Evolutionary conservation across 2,888 invertebrate species (phyloP), one percentile per base, ranked within the genome.

Genomic region (Helleia helle): DNA sequence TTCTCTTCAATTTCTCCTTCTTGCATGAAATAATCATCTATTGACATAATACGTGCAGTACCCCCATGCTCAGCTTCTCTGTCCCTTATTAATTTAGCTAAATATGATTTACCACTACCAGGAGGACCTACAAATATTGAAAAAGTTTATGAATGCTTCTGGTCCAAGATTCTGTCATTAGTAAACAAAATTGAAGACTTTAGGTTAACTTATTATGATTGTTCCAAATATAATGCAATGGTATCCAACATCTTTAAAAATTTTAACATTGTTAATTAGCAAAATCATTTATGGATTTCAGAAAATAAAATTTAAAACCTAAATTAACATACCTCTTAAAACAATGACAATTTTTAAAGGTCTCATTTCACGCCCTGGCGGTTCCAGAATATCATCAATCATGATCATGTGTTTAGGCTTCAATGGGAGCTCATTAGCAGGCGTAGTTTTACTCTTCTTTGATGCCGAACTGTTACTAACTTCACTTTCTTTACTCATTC

Each of bases 1-100:
- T 75, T 86, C 38, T 89, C 87, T 56, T 90, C 90, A 51, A 90
- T 87, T 71, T 94, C 95, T 44, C 91, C 90, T 72, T 95, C 95
- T 44, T 93, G 90, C 88, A 97, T 92, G 62, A 97, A 98, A 75
- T 98, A 98, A 76, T 98, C 97, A 70, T 98, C 97, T 46, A 98
- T 88, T 46, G 95, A 96, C 62, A 98, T 87, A 60, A 98, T 95
- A 52, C 97, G 87, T 0, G 94, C 96, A n/a, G 95, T 92, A 42
- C 92, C 91, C 3, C 95, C 96, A 75, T 92, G 90, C 66, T 94
- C 93, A 0, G 94, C 89, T 86, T 91, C 91, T 62, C 87, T 88
- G 44, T 91, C 91, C 66, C 96, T 94, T 51, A 96, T 94, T 45
- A 95, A 77, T 76, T 94, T 95, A 0, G 96, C 94, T 46, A 95